Conservation (phyloP, 2,797 vertebrate species). For the Aldrovandia affinis region DNA sequence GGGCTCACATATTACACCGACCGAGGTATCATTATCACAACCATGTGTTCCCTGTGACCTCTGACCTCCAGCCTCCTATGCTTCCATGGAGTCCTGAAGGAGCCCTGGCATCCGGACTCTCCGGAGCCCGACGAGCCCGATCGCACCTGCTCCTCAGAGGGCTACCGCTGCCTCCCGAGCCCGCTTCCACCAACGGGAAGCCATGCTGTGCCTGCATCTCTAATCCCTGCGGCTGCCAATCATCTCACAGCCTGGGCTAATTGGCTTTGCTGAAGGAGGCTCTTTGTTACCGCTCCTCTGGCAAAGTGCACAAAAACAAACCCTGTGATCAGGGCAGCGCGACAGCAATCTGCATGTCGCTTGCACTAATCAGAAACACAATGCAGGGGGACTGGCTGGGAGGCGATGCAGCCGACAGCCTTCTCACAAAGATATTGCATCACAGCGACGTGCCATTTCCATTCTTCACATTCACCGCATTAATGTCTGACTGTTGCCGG, state of each 20-base stretch:
- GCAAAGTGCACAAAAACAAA: not conserved
- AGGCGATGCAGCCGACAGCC: not conserved
- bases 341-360: not conserved
- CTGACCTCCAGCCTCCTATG: not conserved
- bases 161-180: not conserved
- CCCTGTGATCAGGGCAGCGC: not conserved
- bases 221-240: constrained; percentile 18
- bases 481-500: constrained; percentile 21
- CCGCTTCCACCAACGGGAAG: not conserved
- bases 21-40: not conserved
- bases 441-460: not conserved
- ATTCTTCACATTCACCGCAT: constrained; percentile 33
- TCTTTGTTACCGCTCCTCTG: not conserved
- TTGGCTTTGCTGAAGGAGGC: constrained; percentile 38
- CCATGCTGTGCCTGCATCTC: not conserved
- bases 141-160: not conserved
- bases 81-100: not conserved
- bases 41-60: constrained; percentile 18
- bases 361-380: not conserved
- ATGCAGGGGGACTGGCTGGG: not conserved
- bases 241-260: constrained; percentile 26
- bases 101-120: not conserved
- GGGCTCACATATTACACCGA: constrained; percentile 8
- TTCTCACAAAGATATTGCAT: not conserved
- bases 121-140: not conserved